Base-by-base conservation (phyloP, 2,888 invertebrate species). In the Lepidochrysops patricia region DNA sequence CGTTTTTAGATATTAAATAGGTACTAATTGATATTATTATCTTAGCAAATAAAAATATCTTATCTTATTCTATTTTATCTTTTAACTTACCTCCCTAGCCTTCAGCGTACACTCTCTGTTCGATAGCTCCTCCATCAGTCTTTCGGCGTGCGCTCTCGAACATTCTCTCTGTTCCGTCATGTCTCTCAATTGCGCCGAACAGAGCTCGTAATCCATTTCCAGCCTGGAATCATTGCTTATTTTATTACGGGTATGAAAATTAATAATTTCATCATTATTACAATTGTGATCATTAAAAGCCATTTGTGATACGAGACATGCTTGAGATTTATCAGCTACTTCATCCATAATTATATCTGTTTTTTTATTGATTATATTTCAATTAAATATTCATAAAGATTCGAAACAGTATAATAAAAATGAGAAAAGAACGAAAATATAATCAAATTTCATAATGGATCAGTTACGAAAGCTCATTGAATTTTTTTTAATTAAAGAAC, bases 151-250 rank as follows among this genome's bases (percentile, higher is more conserved):
- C 58, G 84, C 84, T 48, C 84, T 83, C 70, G 84, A 91, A 77
- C 84, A 91, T 70, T 87, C 91, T 67, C 85, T 75, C 74, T 87
- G 92, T 77, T 84, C 91, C 72, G 76, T 91, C 91, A 89, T 91
- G 77, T 87, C 92, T 82, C 84, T 90, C 74, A 89, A 80, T 82
- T 84, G 92, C 72, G 83, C 92, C 70, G 83, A 90, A 84, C 80
- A 82, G 62, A 92, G 90, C 73, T 92, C 92, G 72, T 92, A 88
- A 72, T 92, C 92, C 74, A 92, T 90, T 77, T 92, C 92, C 67
- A 92, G 85, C 66, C 91, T 91, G 67, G 0, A 72, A 35, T 43
- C 23, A 29, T 29, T 29, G 0, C 1, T 29, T 29, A 9, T 5
- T 9, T 29, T 29, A 43, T 19, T 43, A 43, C 9, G 19, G 19